Percentiles rank a stretch among this genome's conserved stretches.
These are phyloP conservation scores for Cotesia congregata DNA, from an alignment of 2,888 invertebrate genomes.

Conservation along the genomic window DNA sequence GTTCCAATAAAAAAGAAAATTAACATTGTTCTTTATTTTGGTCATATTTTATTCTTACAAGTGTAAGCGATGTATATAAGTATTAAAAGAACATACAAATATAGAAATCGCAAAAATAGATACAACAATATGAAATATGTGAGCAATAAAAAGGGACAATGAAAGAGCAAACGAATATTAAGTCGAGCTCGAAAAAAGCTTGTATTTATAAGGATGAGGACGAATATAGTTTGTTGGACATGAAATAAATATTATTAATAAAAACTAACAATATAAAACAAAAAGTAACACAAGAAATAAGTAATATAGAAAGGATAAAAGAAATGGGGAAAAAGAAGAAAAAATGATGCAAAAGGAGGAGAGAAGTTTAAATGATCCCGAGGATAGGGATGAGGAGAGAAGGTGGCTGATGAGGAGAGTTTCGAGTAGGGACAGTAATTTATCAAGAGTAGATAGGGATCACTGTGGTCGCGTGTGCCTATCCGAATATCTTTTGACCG, in stretches of 20 bases:
- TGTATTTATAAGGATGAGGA: constrained; percentile 31
- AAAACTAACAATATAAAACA: constrained; percentile 24
- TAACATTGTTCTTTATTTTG: too few relatives aligned
- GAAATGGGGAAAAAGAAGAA: constrained; percentile 33
- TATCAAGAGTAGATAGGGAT: constrained; percentile 68
- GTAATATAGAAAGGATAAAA: background rate
- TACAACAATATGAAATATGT: constrained; percentile 65
- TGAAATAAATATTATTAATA: constrained; percentile 37
- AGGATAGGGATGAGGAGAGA: constrained; percentile 38
- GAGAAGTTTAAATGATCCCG: constrained; percentile 29
- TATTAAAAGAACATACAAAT: constrained; percentile 28
- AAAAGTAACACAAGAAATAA: background rate
- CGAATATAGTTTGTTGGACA: constrained; percentile 42
- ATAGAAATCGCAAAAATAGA: constrained; percentile 52
- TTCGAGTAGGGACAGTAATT: constrained; percentile 66
- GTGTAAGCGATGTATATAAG: constrained; percentile 14
- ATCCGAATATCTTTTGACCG: constrained; percentile 64
- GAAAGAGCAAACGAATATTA: constrained; percentile 67
- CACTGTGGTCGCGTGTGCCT: constrained; percentile 65
- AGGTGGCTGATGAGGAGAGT: constrained; percentile 47
- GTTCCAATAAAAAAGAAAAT: too few relatives aligned
- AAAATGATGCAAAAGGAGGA: constrained; percentile 27
- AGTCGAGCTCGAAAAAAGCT: constrained; percentile 49
- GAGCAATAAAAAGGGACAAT: constrained; percentile 68
- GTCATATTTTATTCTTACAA: too few relatives aligned